Evolutionary conservation across 2,888 invertebrate genomes (phyloP), one percentile per base, ranked within the genome.

Genomic region (Agrotis clavis): DNA sequence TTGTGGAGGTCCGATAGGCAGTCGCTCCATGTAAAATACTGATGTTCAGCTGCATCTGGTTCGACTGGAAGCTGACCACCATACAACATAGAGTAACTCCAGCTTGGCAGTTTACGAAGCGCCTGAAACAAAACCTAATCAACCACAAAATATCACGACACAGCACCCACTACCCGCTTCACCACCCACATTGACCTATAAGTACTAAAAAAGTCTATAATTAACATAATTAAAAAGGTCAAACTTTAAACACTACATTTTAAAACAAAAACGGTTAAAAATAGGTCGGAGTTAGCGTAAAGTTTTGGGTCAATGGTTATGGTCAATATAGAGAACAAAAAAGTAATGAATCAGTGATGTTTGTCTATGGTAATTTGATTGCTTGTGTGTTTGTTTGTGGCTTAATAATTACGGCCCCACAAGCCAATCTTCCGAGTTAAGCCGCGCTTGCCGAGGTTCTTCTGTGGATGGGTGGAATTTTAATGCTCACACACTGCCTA

Each of bases 241-340:
- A 54, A 25, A 48, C 47, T 77, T 41, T 67, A 41, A 77, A 54
- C 77, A 67, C 77, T 72, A 77, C 11, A 77, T 54, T 68, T 41
- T 77, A 48, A 14, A 48, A 77, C 48, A 72, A 77, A 72, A 77
- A 72, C 69, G 0, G 13, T 6, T 4, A 0, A 0, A 71, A 77
- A 54, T 77, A 71, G 68, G 41, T 41, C 19, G 18, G 4, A 25
- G 7, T 68, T n/a, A 77, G 71, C 71, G 77, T 19, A 9, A 68
- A 54, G 69, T 48, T 68, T 41, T 56, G 69, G 77, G 48, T 77
- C 69, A 72, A 3, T 45, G 48, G 14, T 2, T 67, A 48, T n/a
- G 77, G 71, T 54, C 54, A 54, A 25, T 67, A 54, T 48, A 7
- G 54, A n/a, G 0, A 0, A 16, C 48, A 72, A 72, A 72, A 70